Percentiles rank a stretch among this genome's conserved stretches.
Evolutionary conservation across 2,113 vertebrate species (phyloP).

Genomic region (Balaenoptera acutorostrata): DNA sequence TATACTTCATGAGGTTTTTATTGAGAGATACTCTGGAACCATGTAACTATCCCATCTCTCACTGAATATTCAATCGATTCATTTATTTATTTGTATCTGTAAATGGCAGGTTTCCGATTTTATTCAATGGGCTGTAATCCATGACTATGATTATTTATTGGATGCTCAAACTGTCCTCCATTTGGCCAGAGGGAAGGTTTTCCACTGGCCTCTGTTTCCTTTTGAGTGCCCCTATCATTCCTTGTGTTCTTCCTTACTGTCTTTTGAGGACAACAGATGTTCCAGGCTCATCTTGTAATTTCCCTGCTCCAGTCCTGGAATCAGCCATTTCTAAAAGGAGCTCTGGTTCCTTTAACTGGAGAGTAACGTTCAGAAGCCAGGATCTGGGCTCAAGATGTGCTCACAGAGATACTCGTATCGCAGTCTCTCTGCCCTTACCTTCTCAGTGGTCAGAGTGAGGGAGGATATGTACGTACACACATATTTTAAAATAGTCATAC

Average conservation of each 20-base stretch:
- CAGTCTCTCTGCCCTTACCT: neutral
- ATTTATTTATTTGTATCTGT: neutral
- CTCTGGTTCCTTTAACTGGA: neutral
- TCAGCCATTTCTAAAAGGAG: neutral
- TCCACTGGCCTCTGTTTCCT: neutral
- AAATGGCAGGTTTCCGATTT: neutral
- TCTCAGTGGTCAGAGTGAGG: neutral
- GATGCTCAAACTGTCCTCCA: neutral
- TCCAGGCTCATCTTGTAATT: neutral
- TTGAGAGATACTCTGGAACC: neutral
- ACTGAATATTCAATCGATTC: neutral
- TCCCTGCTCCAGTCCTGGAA: neutral
- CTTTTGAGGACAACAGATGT: neutral
- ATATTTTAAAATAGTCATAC: neutral
- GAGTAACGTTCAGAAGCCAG: neutral
- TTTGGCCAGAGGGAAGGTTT: neutral
- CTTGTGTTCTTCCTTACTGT: neutral
- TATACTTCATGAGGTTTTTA: neutral
- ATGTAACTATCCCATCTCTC: neutral
- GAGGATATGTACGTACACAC: neutral
- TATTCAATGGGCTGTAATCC: neutral
- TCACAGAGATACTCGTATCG: neutral
- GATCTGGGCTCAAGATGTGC: neutral
- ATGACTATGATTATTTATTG: neutral
- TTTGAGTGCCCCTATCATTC: neutral